These are phyloP conservation scores for Drosophila repletoides DNA, from an alignment of 1,140 invertebrate species.

Conservation along the genomic window DNA sequence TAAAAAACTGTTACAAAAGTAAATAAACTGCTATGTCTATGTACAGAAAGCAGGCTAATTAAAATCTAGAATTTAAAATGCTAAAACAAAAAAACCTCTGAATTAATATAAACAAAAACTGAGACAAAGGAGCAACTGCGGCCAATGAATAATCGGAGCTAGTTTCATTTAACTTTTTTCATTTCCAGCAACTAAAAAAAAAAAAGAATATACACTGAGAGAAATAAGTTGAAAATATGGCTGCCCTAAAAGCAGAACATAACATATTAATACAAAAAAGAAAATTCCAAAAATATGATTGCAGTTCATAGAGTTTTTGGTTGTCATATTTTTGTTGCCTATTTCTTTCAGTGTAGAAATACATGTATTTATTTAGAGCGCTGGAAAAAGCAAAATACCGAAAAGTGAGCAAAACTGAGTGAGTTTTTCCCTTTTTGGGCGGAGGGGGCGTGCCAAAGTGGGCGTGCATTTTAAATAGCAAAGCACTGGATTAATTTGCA, in stretches of 20 bases:
- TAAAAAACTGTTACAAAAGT: not conserved
- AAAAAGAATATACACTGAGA: too few relatives aligned
- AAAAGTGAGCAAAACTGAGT: conserved; percentile 6
- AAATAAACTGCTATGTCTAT: not conserved
- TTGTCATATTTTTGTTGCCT: too few relatives aligned
- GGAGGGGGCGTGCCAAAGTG: not conserved
- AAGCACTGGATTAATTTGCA: conserved; percentile 29
- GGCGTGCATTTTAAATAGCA: conserved; percentile 36
- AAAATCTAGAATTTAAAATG: conserved; percentile 20
- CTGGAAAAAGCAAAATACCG: conserved; percentile 35
- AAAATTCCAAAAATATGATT: too few relatives aligned
- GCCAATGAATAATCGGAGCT: conserved; percentile 49
- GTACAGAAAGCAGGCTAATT: not conserved
- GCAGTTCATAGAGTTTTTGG: too few relatives aligned
- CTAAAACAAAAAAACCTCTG: not conserved
- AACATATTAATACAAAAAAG: too few relatives aligned
- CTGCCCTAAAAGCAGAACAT: too few relatives aligned
- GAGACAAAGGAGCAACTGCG: not conserved
- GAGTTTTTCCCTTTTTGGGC: conserved; percentile 8
- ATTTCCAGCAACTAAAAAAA: conserved; percentile 32
- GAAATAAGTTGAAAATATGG: too few relatives aligned
- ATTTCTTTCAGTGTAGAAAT: too few relatives aligned
- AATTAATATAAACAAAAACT: conserved; percentile 2
- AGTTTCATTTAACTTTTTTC: conserved; percentile 45
- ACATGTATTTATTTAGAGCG: not conserved